Base-by-base conservation (phyloP, 2,888 invertebrate species). In the Agriopis marginaria region DNA sequence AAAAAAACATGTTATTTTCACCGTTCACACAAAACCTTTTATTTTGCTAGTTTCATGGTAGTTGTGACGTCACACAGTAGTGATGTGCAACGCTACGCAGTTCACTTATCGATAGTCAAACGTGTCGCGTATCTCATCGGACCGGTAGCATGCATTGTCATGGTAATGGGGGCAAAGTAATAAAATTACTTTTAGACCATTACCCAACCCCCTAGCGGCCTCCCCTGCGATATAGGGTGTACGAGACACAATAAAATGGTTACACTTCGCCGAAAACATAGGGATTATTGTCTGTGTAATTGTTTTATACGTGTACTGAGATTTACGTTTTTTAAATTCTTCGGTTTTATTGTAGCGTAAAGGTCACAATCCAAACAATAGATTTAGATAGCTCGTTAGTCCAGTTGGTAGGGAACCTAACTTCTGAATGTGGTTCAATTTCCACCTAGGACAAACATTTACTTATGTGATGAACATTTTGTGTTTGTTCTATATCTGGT, bases 121-220 rank as follows among this genome's bases (percentile, higher is more conserved):
- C 63, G 71, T 70, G 65, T 72, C 68, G 77, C 86, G 86, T 88
- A 90, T 90, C 90, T 88, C 85, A 88, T 89, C 83, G 87, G 87
- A 82, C 91, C 89, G 89, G 91, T 90, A 87, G 89, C 88, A 86
- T 88, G 86, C 91, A 93, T 93, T 93, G 93, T 93, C 88, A 94
- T 93, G 94, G 89, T 93, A 92, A 94, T 94, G 87, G 93, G 93
- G 92, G 92, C 90, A 93, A 89, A 93, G 93, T 94, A 94, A 93
- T 94, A 94, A 94, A 94, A 94, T 94, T 93, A 94, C 93, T 93
- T 87, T 92, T 93, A 93, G 87, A 89, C 94, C 94, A 94, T 93
- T 94, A 93, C 93, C 86, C 91, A 86, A 77, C 87, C 84, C 91
- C 91, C 92, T 81, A 82, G 85, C 77, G 79, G 79, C 79, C 83